Percentiles rank a stretch among this genome's conserved stretches.
phyloP scores from a whole-genome alignment of 2,888 invertebrate species.

The Euproctis similis region DNA sequence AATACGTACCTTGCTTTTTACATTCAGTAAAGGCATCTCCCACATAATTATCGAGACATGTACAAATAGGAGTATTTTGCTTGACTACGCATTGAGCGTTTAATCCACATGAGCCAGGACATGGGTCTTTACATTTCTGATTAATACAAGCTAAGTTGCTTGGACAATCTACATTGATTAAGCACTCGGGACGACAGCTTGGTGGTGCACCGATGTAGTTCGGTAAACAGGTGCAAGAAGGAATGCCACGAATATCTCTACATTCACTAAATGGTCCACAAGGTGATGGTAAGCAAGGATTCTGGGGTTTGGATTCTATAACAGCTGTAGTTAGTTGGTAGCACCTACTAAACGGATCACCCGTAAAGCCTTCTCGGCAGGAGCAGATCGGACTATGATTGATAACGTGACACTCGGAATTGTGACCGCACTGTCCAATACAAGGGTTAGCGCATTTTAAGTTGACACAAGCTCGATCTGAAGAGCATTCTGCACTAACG shows the following conservation, averaged over 20 bases:
- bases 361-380: conserved; percentile 76
- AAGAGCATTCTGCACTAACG: conserved; percentile 82
- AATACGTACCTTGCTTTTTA: conserved; percentile 65
- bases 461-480: conserved; percentile 79
- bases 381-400: conserved; percentile 84
- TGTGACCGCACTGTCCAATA: conserved; percentile 82
- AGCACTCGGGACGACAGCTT: conserved; percentile 81
- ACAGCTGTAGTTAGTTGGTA: conserved; percentile 38
- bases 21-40: conserved; percentile 84
- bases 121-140: conserved; percentile 86
- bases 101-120: conserved; percentile 84
- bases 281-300: conserved; percentile 79
- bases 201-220: conserved; percentile 83
- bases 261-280: conserved; percentile 82
- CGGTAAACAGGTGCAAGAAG: conserved; percentile 79
- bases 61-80: conserved; percentile 84
- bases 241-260: conserved; percentile 73
- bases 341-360: conserved; percentile 81
- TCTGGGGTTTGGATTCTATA: conserved; percentile 38
- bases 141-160: conserved; percentile 85
- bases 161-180: conserved; percentile 84
- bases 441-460: conserved; percentile 84
- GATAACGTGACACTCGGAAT: conserved; percentile 82
- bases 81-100: conserved; percentile 79
- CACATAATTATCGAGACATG: conserved; percentile 80